Base-by-base conservation (phyloP, 1,140 invertebrate genomes). In the Macrobrachium rosenbergii region DNA sequence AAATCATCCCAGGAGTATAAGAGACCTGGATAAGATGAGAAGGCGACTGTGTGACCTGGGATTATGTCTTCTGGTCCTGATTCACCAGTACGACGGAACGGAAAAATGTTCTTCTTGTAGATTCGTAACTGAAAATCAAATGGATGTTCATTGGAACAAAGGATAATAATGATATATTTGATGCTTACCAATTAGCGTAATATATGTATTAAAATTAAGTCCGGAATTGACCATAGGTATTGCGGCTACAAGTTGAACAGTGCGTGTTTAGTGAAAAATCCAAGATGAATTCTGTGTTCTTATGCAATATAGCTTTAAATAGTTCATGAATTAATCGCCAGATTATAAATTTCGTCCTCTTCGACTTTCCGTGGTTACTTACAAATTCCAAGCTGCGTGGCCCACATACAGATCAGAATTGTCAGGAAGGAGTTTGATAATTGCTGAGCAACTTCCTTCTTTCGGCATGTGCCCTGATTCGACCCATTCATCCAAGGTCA, bases 1-100 rank as follows among this genome's bases (percentile, higher is more conserved):
- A 96, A 98, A 90, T 98, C 97, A 91, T 99, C 97, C 75, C 95
- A 95, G 45, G 97, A 98, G 60, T 95, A 95, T 2, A 99, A 90
- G 0, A 95, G 94, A 19, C 96, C 98, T 0, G 98, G 97, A 92
- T 98, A 99, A 0, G 97, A 96, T 2, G 97, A 96, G 92, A 98
- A 97, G 12, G 94, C 94, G 82, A 97, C 94, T 12, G 94, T 93
- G 81, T 92, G 92, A 0, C 95, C 95, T 2, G 96, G 94, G 37
- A 96, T 94, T 2, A 92, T 90, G 12, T 83, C 82, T 59, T 83
- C 23, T 62, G 76, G 28, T 17, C 67, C 59, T 37, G 77, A 78
- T 21, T 64, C 78, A 0, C 94, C 93, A 62, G 94, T 93, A 45
- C 93, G 91, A 88, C 95, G 96, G 90, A 95, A 97, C 88, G 94